A percentile compares a stretch with the other conserved stretches of the same genome.
These are phyloP conservation scores for Tenthredo amoena DNA, from an alignment of 2,888 invertebrate genomes.

Conservation along the genomic window DNA sequence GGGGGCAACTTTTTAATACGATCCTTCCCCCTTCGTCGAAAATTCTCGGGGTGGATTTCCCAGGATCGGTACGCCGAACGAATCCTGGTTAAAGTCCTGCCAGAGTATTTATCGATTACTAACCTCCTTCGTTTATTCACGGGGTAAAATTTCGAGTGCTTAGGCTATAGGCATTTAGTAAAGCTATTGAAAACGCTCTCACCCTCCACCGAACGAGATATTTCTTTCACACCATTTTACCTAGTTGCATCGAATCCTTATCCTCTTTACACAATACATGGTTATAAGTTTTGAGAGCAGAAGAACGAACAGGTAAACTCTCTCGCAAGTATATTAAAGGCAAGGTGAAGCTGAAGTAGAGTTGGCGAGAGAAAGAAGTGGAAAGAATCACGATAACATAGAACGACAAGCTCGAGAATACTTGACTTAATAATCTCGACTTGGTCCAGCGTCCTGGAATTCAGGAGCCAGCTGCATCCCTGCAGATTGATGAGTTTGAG, in stretches of 20 bases:
- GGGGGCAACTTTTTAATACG: conserved; percentile 56
- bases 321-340: background rate
- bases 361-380: background rate
- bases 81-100: conserved; percentile 17
- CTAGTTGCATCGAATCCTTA: background rate
- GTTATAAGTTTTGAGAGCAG: background rate
- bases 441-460: conserved; percentile 8
- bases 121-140: conserved; percentile 28
- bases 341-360: background rate
- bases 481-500: conserved; percentile 57
- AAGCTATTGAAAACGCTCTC: conserved; percentile 3
- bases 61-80: conserved; percentile 41
- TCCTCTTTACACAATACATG: background rate
- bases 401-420: conserved; percentile 3
- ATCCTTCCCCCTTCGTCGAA: conserved; percentile 16
- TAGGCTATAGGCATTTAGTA: conserved; percentile 5
- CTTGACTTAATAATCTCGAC: conserved; percentile 35
- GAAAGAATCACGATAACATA: background rate
- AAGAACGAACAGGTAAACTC: background rate
- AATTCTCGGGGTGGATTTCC: conserved; percentile 36
- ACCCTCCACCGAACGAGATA: background rate
- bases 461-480: conserved; percentile 13
- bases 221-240: background rate
- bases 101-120: conserved; percentile 36
- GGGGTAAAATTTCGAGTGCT: conserved; percentile 14